Percentiles rank a stretch among this genome's conserved stretches.
Evolutionary conservation across 2,888 invertebrate species (phyloP).

Genomic region (Embidobia sp.): DNA sequence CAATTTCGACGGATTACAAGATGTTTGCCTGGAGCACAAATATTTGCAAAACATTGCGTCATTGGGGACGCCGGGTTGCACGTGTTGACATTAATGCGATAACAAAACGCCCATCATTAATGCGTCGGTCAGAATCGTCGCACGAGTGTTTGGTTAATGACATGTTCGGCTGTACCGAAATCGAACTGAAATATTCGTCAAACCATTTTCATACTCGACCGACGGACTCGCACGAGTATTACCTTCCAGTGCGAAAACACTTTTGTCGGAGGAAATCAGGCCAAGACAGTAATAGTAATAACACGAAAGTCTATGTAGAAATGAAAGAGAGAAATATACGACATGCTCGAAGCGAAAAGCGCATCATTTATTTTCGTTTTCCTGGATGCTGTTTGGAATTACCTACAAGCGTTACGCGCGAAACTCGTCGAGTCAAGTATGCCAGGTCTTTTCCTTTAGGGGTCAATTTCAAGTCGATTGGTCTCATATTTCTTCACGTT

Average conservation of each 20-base stretch:
- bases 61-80: constrained; percentile 5
- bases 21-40: constrained; percentile 24
- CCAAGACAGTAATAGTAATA: background rate
- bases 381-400: constrained; percentile 34
- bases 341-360: background rate
- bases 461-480: constrained; percentile 32
- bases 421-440: constrained; percentile 22
- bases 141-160: constrained; percentile 36
- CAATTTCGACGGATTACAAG: constrained; percentile 23
- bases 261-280: background rate
- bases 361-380: constrained; percentile 43
- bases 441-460: constrained; percentile 48
- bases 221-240: no score
- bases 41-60: constrained; percentile 37
- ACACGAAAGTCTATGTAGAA: constrained; percentile 4
- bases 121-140: constrained; percentile 30
- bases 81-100: constrained; percentile 40
- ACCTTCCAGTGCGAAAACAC: no score
- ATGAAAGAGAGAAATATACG: constrained; percentile 4
- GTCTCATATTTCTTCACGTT: background rate
- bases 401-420: constrained; percentile 39
- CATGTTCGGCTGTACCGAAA: constrained; percentile 16
- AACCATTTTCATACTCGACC: constrained; percentile 1
- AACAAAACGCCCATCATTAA: constrained; percentile 35
- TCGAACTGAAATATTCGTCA: constrained; percentile 11